Conservation (phyloP, 2,113 vertebrate genomes). For the Spheniscus mendiculus region DNA sequence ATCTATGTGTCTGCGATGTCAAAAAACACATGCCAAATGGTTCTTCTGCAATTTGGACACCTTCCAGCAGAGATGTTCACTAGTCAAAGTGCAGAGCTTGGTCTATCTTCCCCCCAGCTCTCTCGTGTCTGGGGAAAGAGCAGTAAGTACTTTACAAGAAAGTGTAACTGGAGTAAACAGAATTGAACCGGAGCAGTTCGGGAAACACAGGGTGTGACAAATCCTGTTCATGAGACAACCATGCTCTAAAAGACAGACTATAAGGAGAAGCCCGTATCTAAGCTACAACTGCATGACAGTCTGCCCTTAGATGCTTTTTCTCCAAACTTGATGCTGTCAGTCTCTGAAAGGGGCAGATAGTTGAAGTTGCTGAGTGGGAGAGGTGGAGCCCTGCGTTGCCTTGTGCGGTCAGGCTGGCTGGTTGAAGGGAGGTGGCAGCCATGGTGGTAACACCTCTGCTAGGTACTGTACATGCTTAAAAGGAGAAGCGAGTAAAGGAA, state of each 20-base stretch:
- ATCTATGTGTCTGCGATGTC: slow-evolving; percentile 62
- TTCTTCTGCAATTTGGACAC: slow-evolving; percentile 39
- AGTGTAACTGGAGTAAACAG: not conserved
- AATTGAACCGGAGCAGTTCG: not conserved
- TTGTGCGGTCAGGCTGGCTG: not conserved
- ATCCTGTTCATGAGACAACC: not conserved
- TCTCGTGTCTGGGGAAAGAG: not conserved
- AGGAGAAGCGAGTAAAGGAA: not conserved
- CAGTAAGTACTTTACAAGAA: not conserved
- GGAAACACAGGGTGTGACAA: not conserved
- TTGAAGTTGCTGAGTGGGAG: not conserved
- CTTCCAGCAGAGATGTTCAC: slow-evolving; percentile 17
- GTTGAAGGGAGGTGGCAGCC: not conserved
- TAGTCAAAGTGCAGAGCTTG: not conserved
- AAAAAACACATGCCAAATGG: slow-evolving; percentile 51
- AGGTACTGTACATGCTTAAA: not conserved
- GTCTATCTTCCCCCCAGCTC: not conserved
- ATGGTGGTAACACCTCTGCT: not conserved
- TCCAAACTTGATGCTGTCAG: not conserved
- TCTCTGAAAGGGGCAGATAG: not conserved
- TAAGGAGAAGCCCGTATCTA: not conserved
- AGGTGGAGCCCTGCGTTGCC: not conserved
- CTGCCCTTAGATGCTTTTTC: not conserved
- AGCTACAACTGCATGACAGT: too few species aligned
- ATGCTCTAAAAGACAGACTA: not conserved